Evolutionary conservation across 2,888 invertebrate genomes (phyloP).

Genomic region (Apotomis turbidana): DNA sequence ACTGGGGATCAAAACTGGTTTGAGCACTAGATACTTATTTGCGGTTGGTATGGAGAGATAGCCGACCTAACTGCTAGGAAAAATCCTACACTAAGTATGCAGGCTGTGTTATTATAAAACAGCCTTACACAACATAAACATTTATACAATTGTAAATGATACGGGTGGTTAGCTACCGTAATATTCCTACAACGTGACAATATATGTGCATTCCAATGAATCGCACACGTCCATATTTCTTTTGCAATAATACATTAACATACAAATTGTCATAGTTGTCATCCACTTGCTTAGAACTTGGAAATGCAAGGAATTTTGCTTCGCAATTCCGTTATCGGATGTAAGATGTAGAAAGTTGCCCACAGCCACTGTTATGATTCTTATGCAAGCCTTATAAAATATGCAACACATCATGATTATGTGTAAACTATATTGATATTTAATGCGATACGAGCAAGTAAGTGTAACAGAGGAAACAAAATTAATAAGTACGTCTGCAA

Average conservation of each 20-base stretch:
- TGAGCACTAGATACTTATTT: constrained; percentile 26
- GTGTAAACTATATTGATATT: constrained; percentile 25
- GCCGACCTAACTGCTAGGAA: constrained; percentile 31
- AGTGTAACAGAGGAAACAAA: neutral
- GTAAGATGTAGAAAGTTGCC: constrained; percentile 44
- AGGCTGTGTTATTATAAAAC: constrained; percentile 14
- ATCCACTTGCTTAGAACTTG: neutral
- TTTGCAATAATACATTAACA: neutral
- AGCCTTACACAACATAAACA: neutral
- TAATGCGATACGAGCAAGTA: neutral
- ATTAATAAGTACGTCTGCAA: neutral
- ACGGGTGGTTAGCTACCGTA: neutral
- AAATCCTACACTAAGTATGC: constrained; percentile 33
- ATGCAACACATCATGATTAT: constrained; percentile 33
- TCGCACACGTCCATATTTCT: neutral
- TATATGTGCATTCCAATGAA: neutral
- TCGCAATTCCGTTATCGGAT: constrained; percentile 29
- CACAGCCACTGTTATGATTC: constrained; percentile 38
- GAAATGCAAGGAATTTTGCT: constrained; percentile 16
- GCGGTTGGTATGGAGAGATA: constrained; percentile 38
- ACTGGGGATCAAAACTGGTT: constrained; percentile 28
- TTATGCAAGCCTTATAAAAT: constrained; percentile 39
- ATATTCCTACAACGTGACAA: neutral
- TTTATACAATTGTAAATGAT: neutral
- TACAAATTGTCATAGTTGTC: neutral